Evolutionary conservation across 2,888 invertebrate genomes (phyloP).

Genomic region (Galerucella pusilla): DNA sequence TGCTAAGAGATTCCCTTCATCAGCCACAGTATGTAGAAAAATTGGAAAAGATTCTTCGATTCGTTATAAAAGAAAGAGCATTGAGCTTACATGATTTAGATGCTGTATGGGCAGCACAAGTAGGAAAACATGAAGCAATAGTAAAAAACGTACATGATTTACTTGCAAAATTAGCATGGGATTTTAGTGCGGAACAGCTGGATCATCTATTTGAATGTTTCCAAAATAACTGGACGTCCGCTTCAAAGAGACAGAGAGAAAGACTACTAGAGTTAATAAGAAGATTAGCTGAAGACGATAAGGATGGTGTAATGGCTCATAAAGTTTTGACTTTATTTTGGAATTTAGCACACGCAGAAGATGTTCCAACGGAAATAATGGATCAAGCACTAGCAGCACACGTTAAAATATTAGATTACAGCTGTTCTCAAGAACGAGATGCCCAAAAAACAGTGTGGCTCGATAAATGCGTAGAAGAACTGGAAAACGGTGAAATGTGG

Average conservation of each 20-base stretch:
- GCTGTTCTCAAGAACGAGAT: conserved; percentile 94
- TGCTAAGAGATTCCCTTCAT: conserved; percentile 93
- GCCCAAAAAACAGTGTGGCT: conserved; percentile 95
- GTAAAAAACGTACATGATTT: conserved; percentile 98
- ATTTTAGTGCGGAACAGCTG: conserved; percentile 96
- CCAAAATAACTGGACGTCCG: conserved; percentile 93
- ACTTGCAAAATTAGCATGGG: conserved; percentile 96
- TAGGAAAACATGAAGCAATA: conserved; percentile 97
- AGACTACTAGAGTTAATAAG: conserved; percentile 94
- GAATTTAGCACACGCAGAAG: conserved; percentile 96
- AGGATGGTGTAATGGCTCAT: conserved; percentile 98
- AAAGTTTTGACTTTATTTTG: conserved; percentile 96
- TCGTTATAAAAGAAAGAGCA: conserved; percentile 94
- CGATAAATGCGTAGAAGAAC: conserved; percentile 94
- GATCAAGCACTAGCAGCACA: conserved; percentile 96
- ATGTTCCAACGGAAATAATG: conserved; percentile 96
- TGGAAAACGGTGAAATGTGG: conserved; percentile 90
- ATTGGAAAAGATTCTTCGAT: conserved; percentile 95
- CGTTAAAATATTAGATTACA: conserved; percentile 97
- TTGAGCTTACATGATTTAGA: conserved; percentile 92
- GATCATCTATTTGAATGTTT: conserved; percentile 98
- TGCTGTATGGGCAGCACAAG: conserved; percentile 96
- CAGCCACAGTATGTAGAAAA: conserved; percentile 98
- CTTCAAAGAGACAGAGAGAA: conserved; percentile 95
- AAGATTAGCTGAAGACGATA: conserved; percentile 96